phyloP scores from a whole-genome alignment of 2,888 invertebrate species.

The Callimorpha dominula region DNA sequence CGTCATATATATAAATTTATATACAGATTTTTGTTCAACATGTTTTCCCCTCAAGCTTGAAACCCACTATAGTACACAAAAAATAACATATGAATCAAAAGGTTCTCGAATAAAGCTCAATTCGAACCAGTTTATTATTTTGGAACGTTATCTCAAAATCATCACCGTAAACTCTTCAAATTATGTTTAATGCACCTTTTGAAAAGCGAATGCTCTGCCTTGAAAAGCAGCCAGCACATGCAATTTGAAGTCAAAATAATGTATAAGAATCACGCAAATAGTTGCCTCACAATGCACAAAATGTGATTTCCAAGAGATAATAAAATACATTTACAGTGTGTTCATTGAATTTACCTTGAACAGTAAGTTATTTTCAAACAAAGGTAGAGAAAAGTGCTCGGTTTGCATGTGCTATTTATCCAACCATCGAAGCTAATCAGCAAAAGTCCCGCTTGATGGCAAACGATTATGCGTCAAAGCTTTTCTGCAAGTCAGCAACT shows the following conservation, averaged over 20 bases:
- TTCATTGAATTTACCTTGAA: neutral
- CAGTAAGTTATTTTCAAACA: neutral
- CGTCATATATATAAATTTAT: no score
- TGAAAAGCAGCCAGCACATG: neutral
- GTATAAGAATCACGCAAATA: conserved; percentile 21
- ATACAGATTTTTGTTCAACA: no score
- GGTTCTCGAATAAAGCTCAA: neutral
- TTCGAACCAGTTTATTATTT: neutral
- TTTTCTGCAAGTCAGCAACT: no score
- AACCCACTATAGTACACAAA: no score
- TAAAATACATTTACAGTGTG: conserved; percentile 10
- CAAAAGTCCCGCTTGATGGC: no score
- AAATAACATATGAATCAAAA: no score
- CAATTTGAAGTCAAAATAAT: conserved; percentile 13
- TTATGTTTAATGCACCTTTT: neutral
- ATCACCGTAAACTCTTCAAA: neutral
- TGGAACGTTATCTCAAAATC: neutral
- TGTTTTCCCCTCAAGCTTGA: no score
- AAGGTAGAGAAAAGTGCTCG: neutral
- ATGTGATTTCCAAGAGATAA: conserved; percentile 15
- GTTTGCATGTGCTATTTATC: neutral
- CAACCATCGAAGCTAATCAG: neutral
- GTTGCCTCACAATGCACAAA: neutral
- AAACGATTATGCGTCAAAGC: no score
- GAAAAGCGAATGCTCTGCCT: neutral